Evolutionary conservation across 2,797 vertebrate species (phyloP), one percentile per base, ranked within the genome.

Genomic region (Notolepis coatsorum): DNA sequence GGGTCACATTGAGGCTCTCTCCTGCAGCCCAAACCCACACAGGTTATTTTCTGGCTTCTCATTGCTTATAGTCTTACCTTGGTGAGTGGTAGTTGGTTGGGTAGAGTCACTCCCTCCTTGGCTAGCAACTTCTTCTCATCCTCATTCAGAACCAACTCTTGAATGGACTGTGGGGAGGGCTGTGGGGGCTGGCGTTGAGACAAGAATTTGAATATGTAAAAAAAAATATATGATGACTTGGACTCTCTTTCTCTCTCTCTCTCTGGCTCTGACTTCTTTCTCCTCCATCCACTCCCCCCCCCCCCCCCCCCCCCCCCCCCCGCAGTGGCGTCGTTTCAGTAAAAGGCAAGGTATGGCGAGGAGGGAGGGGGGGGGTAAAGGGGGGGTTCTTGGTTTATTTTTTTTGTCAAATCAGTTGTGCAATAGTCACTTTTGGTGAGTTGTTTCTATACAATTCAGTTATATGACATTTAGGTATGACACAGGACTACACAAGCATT

Each of bases 101-200:
- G 94, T 33, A 99, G 88, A 5, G 82, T 87, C 74, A 97, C 77
- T 12, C 97, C 96, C 63, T 99, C 97, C 73, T 99, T 98, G 0
- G 84, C 87, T 47, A 99, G 84, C 46, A 98, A 91, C 74, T 97
- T 98, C 88, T 95, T 97, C 89, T 99, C 97, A 0, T 99, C 97
- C 52, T 99, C 96, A 0, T 95, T 97, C 76, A 99, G 92, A 80
- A 97, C 86, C 85, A 99, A 74, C 65, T 97, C 96, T 75, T 95
- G 96, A 84, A 92, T 83, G n/a, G 82, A 91, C 47, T 92, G 94
- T 2, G 90, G 81, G 17, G 69, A 83, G 6, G 73, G 84, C 17
- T 91, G 82, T 48, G 85, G 84, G 37, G 84, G 74, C 92, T 93
- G 50, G 68, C 53, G 60, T 49, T 21, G 69, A 74, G 51, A 82